Evolutionary conservation across 2,797 vertebrate species (phyloP).

Genomic region (Bovichtus variegatus): DNA sequence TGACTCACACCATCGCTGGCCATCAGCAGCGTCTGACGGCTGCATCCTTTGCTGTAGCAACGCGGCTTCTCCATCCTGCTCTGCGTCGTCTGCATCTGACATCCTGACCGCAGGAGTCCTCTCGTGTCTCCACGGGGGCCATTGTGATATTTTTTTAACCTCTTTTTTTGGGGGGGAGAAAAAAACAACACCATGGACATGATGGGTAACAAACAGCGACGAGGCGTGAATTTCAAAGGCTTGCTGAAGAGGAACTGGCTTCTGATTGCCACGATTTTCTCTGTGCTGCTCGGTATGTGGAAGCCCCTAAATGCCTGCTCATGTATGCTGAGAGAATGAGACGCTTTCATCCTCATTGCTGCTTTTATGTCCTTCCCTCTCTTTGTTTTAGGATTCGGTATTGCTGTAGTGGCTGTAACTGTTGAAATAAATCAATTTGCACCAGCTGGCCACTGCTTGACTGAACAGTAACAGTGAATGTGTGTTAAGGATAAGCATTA

Average conservation of each 20-base stretch:
- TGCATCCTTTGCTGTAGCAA: slow-evolving; percentile 64
- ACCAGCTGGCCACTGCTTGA: slow-evolving; percentile 14
- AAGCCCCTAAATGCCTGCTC: slow-evolving; percentile 23
- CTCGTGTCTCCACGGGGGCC: slow-evolving; percentile 46
- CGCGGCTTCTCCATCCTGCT: slow-evolving; percentile 38
- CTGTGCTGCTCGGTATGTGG: slow-evolving; percentile 92
- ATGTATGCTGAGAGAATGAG: slow-evolving; percentile 26
- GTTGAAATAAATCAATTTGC: slow-evolving; percentile 49
- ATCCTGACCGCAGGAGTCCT: slow-evolving; percentile 36
- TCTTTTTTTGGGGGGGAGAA: slow-evolving; percentile 20
- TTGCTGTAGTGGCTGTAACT: slow-evolving; percentile 25
- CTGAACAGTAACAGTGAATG: neutral
- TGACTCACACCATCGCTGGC: slow-evolving; percentile 47
- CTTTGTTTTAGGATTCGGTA: slow-evolving; percentile 5
- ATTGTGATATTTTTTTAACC: slow-evolving; percentile 29
- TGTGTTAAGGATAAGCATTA: neutral
- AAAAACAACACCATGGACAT: slow-evolving; percentile 62
- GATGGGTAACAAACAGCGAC: slow-evolving; percentile 87
- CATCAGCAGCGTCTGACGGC: slow-evolving; percentile 67
- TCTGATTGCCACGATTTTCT: slow-evolving; percentile 89
- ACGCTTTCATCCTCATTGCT: neutral
- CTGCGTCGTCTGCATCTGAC: slow-evolving; percentile 52
- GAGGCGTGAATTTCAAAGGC: slow-evolving; percentile 81
- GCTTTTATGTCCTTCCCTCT: slow-evolving; percentile 2
- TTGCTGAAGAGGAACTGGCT: slow-evolving; percentile 92